A percentile compares a stretch with the other conserved stretches of the same genome.
Evolutionary conservation across 30 jellyfish, hydroid and myxozoan species (phyloP).

Genomic region (Cassiopea xamachana): DNA sequence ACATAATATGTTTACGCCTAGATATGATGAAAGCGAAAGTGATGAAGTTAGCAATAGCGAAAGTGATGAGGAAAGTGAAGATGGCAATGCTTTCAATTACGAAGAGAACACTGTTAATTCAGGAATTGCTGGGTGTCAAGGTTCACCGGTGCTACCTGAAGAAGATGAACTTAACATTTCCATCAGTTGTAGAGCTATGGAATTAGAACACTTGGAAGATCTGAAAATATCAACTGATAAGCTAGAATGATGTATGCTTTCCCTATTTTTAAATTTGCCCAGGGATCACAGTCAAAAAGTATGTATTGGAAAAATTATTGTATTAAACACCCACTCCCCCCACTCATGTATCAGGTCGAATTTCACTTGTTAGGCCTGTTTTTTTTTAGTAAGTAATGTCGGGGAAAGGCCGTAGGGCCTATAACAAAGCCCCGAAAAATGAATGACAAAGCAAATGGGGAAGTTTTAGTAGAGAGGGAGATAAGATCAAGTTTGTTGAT

Average conservation of each 20-base stretch:
- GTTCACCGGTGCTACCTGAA: not conserved
- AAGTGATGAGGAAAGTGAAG: conserved; percentile 31
- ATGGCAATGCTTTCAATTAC: conserved; percentile 18
- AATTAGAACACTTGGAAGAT: not conserved
- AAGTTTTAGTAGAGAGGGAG: no score
- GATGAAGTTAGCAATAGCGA: not conserved
- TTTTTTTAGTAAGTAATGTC: no score
- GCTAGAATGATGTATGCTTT: not conserved
- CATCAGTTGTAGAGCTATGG: not conserved
- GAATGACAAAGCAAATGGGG: no score
- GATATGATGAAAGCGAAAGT: conserved; percentile 22
- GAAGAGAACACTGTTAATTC: conserved; percentile 42
- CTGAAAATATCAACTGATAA: not conserved
- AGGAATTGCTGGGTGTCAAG: not conserved
- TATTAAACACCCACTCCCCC: no score
- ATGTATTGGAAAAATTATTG: no score
- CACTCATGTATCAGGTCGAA: no score
- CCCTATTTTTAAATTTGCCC: no score
- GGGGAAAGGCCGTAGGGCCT: no score
- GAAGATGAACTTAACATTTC: not conserved
- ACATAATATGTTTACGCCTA: not conserved
- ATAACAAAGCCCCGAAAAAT: no score
- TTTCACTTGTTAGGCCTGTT: no score
- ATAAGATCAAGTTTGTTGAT: no score
- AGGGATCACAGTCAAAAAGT: no score